phyloP scores from a whole-genome alignment of 1,140 invertebrate genomes.

The Penaeus chinensis region DNA sequence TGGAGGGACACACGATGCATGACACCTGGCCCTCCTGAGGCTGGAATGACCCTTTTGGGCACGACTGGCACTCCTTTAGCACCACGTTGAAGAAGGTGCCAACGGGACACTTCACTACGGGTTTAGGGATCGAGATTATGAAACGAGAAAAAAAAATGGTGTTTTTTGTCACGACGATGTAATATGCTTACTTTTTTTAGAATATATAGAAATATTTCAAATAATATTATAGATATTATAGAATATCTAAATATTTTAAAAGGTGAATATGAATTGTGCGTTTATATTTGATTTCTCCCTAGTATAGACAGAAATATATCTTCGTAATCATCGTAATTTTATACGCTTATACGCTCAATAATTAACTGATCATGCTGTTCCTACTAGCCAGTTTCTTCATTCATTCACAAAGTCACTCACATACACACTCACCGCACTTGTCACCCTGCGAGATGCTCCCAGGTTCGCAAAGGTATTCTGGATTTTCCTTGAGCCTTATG shows the following conservation, averaged over 20 bases:
- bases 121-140: no score
- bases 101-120: constrained; percentile 75
- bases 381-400: no score
- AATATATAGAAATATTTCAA: no score
- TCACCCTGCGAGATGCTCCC: constrained; percentile 68
- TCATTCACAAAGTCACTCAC: not conserved
- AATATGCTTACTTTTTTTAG: not conserved
- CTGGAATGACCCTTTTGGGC: constrained; percentile 75
- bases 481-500: constrained; percentile 65
- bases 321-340: not conserved
- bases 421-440: constrained; percentile 68
- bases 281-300: not conserved
- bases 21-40: constrained; percentile 71
- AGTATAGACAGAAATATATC: not conserved
- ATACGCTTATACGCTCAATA: not conserved
- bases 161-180: not conserved
- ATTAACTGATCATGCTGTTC: no score
- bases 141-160: no score
- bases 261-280: not conserved
- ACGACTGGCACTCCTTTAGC: constrained; percentile 72
- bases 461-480: constrained; percentile 67
- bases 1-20: constrained; percentile 75
- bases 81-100: constrained; percentile 77
- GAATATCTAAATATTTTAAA: no score
- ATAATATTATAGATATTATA: no score